Conservation (phyloP, 1,140 invertebrate species). For the Galendromus occidentalis region DNA sequence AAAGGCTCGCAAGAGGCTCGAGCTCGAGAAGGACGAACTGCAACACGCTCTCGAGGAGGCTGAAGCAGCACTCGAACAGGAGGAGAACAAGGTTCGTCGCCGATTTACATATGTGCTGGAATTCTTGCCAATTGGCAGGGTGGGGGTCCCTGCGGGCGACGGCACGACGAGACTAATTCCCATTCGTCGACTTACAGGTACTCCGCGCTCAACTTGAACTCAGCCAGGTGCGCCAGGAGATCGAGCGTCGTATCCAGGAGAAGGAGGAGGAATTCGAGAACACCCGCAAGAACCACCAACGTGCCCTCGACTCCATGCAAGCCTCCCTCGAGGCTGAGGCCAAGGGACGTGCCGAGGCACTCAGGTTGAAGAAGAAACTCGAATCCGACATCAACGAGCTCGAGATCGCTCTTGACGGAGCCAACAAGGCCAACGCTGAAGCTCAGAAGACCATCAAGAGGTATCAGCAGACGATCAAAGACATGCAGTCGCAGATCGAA, state of each 20-base stretch:
- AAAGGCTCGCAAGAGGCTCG: constrained; percentile 87
- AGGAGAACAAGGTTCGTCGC: constrained; percentile 61
- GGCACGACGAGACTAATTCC: no score
- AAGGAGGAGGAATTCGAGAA: constrained; percentile 99
- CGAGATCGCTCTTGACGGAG: constrained; percentile 92
- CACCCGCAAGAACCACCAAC: constrained; percentile 96
- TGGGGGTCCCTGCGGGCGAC: no score
- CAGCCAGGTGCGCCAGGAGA: constrained; percentile 90
- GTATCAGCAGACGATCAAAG: constrained; percentile 89
- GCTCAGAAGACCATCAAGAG: constrained; percentile 96
- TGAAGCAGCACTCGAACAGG: constrained; percentile 93
- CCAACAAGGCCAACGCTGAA: constrained; percentile 93
- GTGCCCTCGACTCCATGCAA: constrained; percentile 97
- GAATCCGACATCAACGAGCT: constrained; percentile 98
- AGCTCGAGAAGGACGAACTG: constrained; percentile 96
- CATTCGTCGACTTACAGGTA: constrained; percentile 31
- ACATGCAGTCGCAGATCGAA: constrained; percentile 78
- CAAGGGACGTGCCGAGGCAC: constrained; percentile 95
- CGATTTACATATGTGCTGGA: no score
- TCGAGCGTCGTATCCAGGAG: constrained; percentile 93
- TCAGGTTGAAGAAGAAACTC: constrained; percentile 99
- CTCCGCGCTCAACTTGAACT: constrained; percentile 88
- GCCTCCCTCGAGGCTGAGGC: constrained; percentile 94
- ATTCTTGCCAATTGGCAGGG: no score
- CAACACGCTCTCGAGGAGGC: constrained; percentile 97